Conservation (phyloP, 2,888 invertebrate species). For the Tolmerus cingulatus region DNA sequence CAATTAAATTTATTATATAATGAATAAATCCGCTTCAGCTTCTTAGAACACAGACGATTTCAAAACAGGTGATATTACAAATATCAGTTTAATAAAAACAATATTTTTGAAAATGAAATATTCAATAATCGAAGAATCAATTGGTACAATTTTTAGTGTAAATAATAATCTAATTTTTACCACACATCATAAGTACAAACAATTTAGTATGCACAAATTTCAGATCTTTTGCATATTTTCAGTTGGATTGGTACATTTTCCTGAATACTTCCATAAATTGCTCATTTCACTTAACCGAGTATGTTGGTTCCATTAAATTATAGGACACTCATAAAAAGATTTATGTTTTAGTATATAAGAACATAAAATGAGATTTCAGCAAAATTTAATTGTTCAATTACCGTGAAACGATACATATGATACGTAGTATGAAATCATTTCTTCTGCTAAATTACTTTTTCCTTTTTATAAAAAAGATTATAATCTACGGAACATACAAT, state of each 20-base stretch:
- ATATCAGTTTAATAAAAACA: too few species aligned
- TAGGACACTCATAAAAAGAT: background rate
- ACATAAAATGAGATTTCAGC: background rate
- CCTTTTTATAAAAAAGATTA: background rate
- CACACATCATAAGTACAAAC: too few species aligned
- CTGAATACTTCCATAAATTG: background rate
- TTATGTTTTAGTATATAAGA: background rate
- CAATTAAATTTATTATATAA: background rate
- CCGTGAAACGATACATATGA: background rate
- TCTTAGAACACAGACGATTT: too few species aligned
- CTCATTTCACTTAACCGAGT: background rate
- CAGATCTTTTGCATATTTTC: too few species aligned
- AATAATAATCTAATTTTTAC: background rate
- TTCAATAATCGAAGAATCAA: too few species aligned
- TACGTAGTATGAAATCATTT: background rate
- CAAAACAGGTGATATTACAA: too few species aligned
- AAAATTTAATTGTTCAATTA: background rate
- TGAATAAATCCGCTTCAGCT: background rate
- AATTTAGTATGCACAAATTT: too few species aligned
- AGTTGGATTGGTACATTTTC: too few species aligned
- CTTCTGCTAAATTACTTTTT: background rate
- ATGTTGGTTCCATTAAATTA: background rate
- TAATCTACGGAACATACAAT: background rate
- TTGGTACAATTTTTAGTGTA: background rate
- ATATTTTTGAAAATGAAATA: too few species aligned